These are phyloP conservation scores for Morinoia aosen DNA, from an alignment of 2,888 invertebrate genomes.

Conservation along the genomic window DNA sequence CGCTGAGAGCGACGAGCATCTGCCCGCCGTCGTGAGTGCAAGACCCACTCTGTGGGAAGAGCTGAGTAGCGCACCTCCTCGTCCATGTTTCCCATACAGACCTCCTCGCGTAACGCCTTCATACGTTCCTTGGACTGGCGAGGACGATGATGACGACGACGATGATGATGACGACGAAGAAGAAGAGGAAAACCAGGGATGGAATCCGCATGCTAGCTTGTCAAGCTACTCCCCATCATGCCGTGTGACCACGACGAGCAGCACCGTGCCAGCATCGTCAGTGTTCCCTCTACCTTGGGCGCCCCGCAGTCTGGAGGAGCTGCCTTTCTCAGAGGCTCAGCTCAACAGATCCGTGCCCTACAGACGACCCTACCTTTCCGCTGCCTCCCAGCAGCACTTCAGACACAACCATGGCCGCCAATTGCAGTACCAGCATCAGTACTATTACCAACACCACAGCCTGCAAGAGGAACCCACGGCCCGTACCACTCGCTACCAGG, in stretches of 20 bases:
- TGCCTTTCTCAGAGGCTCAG: constrained; percentile 26
- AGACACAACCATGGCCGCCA: not conserved
- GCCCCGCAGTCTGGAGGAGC: constrained; percentile 29
- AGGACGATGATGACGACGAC: not conserved
- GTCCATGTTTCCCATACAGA: constrained; percentile 19
- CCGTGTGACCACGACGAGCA: not conserved
- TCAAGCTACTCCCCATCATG: constrained; percentile 24
- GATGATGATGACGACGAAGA: not conserved
- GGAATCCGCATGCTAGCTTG: not conserved
- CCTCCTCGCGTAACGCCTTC: not conserved
- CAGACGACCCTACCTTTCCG: constrained; percentile 24
- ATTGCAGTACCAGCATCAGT: not conserved
- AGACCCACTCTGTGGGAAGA: constrained; percentile 31
- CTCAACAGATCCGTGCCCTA: constrained; percentile 31
- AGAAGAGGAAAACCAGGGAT: not conserved
- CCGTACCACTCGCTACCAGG: constrained; percentile 22
- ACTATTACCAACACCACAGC: constrained; percentile 41
- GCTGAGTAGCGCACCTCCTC: constrained; percentile 27
- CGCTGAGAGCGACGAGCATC: constrained; percentile 18
- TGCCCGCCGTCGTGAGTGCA: not conserved
- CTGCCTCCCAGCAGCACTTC: not conserved
- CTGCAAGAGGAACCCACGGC: constrained; percentile 15
- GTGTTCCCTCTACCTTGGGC: constrained; percentile 2
- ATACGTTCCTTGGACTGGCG: constrained; percentile 10
- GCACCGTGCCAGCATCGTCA: not conserved